Base-by-base conservation (phyloP, 1,140 invertebrate species). In the Euglossa dilemma region DNA sequence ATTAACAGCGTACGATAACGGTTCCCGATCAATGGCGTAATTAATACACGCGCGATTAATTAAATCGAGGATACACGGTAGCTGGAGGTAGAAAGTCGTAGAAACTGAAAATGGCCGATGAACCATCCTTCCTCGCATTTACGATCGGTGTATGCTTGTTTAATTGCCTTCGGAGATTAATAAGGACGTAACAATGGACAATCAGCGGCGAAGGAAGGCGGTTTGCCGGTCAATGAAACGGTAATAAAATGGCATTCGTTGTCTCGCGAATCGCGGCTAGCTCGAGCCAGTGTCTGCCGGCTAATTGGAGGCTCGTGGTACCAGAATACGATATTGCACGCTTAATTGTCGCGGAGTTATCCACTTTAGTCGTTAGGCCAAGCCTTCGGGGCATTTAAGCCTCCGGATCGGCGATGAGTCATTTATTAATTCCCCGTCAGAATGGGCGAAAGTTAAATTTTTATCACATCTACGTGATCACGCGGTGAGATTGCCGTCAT, bases 341-440 rank as follows among this genome's bases (percentile, higher is more conserved):
- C 67, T 25, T 70, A 70, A 47, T 70, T 69, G 67, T 28, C 45
- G 4, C 12, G 16, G n/a, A 69, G 66, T 69, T 69, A 69, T 70
- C 67, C 67, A 50, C 45, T 70, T 70, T 45, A 70, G 20, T 9
- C 7, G 9, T 23, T 69, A 4, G 66, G n/a, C 16, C 5, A 45
- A n/a, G 43, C 43, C 66, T 43, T n/a, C 66, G 6, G 14, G 9
- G 8, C 45, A 69, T n/a, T 69, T 45, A 45, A 23, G 14, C 5
- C 64, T 69, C 43, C 23, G 8, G 36, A 45, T 69, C 45, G 45
- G 45, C 43, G 23, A 45, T 45, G 43, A 23, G 36, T n/a, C 66
- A 45, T 43, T 45, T 7, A 16, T 69, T 8, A 69, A 69, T 36
- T 63, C 16, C 16, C 25, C 28, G n/a, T 59, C 11, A 59, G 25